A percentile compares a stretch with the other conserved stretches of the same genome.
Evolutionary conservation across 2,888 invertebrate species (phyloP).

Genomic region (Trachelus tabidus): DNA sequence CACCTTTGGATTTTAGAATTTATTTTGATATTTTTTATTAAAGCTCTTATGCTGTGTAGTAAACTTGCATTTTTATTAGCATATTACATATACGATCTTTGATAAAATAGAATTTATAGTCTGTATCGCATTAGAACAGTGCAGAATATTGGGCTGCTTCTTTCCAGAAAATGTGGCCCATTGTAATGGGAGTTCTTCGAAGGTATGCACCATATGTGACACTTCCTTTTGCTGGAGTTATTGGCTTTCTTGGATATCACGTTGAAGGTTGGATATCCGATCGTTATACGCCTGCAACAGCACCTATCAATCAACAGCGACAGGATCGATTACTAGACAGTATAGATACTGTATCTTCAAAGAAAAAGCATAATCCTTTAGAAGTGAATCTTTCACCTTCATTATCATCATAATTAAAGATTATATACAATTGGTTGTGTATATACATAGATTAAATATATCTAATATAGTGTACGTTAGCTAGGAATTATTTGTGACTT

Average conservation of each 20-base stretch:
- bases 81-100: not conserved
- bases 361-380: constrained; percentile 54
- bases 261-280: constrained; percentile 80
- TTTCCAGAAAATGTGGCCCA: constrained; percentile 79
- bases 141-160: constrained; percentile 27
- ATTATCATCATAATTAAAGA: constrained; percentile 38
- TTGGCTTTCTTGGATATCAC: constrained; percentile 90
- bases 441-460: not conserved
- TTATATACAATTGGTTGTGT: constrained; percentile 3
- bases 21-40: not conserved
- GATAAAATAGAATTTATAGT: not conserved
- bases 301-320: constrained; percentile 56
- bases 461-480: not conserved
- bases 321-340: constrained; percentile 53
- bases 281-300: constrained; percentile 75
- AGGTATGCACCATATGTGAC: constrained; percentile 84
- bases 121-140: not conserved
- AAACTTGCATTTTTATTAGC: not conserved
- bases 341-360: constrained; percentile 36
- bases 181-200: constrained; percentile 74
- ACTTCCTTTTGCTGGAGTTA: constrained; percentile 82
- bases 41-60: not conserved
- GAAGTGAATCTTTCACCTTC: constrained; percentile 63
- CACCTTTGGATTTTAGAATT: not conserved
- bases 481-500: not conserved